Conservation (phyloP, 2,888 invertebrate species). For the Orthonevra nobilis region DNA sequence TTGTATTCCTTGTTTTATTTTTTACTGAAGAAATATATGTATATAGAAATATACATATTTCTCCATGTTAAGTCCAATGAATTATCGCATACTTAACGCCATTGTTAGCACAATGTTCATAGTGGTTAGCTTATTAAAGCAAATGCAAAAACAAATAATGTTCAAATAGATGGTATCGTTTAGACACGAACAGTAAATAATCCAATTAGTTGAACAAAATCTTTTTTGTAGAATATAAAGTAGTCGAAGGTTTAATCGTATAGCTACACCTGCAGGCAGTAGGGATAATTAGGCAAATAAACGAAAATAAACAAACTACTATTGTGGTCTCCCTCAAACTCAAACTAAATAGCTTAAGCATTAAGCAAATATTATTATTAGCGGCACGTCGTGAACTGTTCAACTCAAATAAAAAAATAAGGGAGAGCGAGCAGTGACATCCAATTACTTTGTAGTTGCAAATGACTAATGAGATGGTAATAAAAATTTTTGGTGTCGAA, state of each 20-base stretch:
- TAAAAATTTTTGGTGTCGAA: too few relatives aligned
- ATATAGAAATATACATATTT: too few relatives aligned
- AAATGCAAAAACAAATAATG: constrained; percentile 50
- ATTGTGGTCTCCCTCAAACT: too few relatives aligned
- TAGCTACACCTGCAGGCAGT: constrained; percentile 37
- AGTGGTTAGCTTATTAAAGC: constrained; percentile 56
- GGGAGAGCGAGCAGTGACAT: too few relatives aligned
- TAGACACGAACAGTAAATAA: constrained; percentile 61
- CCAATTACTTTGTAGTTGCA: too few relatives aligned
- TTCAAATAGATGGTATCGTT: constrained; percentile 50
- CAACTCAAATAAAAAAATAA: too few relatives aligned
- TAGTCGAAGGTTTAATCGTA: constrained; percentile 47
- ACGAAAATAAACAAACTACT: too few relatives aligned
- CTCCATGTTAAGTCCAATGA: constrained; percentile 27
- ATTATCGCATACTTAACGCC: constrained; percentile 29
- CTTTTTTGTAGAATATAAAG: constrained; percentile 5
- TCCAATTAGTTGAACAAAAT: constrained; percentile 34
- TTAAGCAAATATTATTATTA: too few relatives aligned
- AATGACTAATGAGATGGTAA: too few relatives aligned
- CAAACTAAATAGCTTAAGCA: too few relatives aligned
- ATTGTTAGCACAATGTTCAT: constrained; percentile 60
- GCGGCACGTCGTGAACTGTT: too few relatives aligned
- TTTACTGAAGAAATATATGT: constrained; percentile 36
- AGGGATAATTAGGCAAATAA: too few relatives aligned
- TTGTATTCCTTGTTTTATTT: constrained; percentile 27